These are phyloP conservation scores for Hirtodrosophila confusa DNA, from an alignment of 2,888 invertebrate species.

Conservation along the genomic window DNA sequence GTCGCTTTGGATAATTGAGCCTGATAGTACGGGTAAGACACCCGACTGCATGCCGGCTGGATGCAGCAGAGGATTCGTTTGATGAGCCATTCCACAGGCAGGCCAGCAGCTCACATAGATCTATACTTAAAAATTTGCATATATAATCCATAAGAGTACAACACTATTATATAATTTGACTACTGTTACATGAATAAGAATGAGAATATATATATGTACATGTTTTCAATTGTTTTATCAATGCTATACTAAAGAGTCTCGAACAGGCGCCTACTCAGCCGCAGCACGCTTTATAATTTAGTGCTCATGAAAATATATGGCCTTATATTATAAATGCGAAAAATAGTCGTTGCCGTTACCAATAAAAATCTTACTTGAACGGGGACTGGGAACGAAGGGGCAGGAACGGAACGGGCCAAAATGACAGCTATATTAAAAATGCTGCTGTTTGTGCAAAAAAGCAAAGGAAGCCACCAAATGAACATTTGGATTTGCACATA, in stretches of 20 bases:
- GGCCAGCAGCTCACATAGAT: conserved; percentile 17
- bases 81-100: not conserved
- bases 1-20: conserved; percentile 50
- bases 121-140: conserved; percentile 27
- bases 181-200: not conserved
- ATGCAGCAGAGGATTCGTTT: too few species aligned
- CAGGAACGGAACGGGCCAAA: conserved; percentile 3
- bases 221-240: conserved; percentile 35
- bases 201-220: not conserved
- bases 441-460: conserved; percentile 75
- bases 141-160: conserved; percentile 31
- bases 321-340: conserved; percentile 73
- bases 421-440: conserved; percentile 77
- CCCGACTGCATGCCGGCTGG: not conserved
- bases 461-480: conserved; percentile 28
- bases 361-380: conserved; percentile 55
- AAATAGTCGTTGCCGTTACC: conserved; percentile 65
- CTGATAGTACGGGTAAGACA: conserved; percentile 42
- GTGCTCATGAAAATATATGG: conserved; percentile 77
- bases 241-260: conserved; percentile 9
- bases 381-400: not conserved
- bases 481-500: conserved; percentile 66
- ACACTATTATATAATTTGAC: conserved; percentile 22
- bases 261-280: conserved; percentile 54
- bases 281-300: conserved; percentile 61